These are phyloP conservation scores for Wasmannia auropunctata DNA, from an alignment of 1,140 invertebrate species.

Conservation along the genomic window DNA sequence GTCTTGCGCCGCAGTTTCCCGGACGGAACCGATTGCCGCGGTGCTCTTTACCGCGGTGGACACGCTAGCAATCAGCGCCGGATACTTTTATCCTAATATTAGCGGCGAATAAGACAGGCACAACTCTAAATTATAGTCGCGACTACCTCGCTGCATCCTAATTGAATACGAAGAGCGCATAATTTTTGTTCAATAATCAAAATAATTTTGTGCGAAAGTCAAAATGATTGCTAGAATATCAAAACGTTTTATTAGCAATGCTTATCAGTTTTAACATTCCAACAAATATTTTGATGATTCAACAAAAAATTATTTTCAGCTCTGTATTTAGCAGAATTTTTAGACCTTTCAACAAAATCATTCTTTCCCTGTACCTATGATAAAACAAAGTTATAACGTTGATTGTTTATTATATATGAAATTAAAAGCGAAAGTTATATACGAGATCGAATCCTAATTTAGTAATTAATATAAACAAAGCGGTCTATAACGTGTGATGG, in stretches of 20 bases:
- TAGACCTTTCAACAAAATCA: too few species aligned
- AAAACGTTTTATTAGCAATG: too few species aligned
- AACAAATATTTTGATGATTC: too few species aligned
- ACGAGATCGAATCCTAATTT: background rate
- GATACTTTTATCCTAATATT: slow-evolving; percentile 52
- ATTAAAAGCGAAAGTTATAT: background rate
- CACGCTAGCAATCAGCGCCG: slow-evolving; percentile 5
- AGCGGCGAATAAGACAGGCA: slow-evolving; percentile 51
- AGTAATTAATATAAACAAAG: background rate
- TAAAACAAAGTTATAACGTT: background rate
- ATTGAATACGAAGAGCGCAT: background rate
- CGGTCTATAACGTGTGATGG: background rate
- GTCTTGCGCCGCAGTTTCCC: background rate
- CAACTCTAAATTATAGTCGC: background rate
- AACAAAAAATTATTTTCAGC: too few species aligned
- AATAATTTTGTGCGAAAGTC: too few species aligned
- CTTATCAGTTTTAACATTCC: too few species aligned
- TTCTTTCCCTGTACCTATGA: background rate
- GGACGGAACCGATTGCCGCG: background rate
- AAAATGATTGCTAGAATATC: too few species aligned
- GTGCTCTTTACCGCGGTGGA: background rate
- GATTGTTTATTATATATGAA: background rate
- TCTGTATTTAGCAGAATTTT: too few species aligned
- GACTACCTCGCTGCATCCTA: background rate
- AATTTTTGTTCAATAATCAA: too few species aligned